A percentile compares a stretch with the other conserved stretches of the same genome.
Conservation (phyloP, 2,888 invertebrate genomes). For the Campopleginae sp. region DNA sequence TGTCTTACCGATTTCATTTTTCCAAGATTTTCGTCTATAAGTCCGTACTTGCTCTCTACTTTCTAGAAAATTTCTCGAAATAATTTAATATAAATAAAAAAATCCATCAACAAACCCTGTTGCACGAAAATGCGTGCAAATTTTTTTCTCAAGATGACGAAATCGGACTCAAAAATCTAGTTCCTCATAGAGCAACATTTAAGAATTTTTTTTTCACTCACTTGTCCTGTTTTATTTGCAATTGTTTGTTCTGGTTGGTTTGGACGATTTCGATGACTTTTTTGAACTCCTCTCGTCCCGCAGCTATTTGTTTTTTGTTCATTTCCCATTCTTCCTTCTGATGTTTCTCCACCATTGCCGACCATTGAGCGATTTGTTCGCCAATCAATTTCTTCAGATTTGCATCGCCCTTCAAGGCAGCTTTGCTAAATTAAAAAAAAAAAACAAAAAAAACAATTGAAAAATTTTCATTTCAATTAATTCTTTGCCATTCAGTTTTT, state of each 20-base stretch:
- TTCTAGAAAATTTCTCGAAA: too few relatives aligned
- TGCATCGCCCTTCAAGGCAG: conserved; percentile 81
- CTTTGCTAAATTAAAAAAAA: conserved; percentile 76
- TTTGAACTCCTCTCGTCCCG: conserved; percentile 85
- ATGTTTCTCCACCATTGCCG: conserved; percentile 86
- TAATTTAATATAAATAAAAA: too few relatives aligned
- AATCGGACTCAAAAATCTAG: too few relatives aligned
- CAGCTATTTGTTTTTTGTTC: conserved; percentile 86
- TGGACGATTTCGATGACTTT: conserved; percentile 86
- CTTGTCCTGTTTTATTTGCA: conserved; percentile 87
- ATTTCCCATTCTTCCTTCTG: conserved; percentile 87
- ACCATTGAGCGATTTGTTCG: conserved; percentile 88
- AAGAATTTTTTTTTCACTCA: conserved; percentile 75
- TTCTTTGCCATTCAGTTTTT: background rate
- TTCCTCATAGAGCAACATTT: too few relatives aligned
- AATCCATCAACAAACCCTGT: too few relatives aligned
- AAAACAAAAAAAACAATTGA: conserved; percentile 18
- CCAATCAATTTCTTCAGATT: conserved; percentile 85
- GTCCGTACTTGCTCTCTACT: too few relatives aligned
- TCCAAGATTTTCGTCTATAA: too few relatives aligned
- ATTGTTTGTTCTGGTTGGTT: conserved; percentile 85
- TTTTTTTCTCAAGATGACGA: too few relatives aligned
- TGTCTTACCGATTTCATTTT: too few relatives aligned
- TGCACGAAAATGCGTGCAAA: too few relatives aligned
- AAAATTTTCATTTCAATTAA: background rate